These are phyloP conservation scores for Rhingia rostrata DNA, from an alignment of 2,888 invertebrate species.

Conservation along the genomic window DNA sequence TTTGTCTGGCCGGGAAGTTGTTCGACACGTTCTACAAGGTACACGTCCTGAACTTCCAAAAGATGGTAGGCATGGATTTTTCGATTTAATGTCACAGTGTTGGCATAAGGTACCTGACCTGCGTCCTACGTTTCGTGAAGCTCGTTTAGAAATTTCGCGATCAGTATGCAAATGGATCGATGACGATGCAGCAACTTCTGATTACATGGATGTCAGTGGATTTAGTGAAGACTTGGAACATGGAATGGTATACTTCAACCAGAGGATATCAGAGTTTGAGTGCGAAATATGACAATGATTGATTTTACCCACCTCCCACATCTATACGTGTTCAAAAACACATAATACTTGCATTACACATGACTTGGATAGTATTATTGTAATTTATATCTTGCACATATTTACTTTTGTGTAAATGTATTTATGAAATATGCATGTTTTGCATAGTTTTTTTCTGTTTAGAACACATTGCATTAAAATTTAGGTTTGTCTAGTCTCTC, in stretches of 20 bases:
- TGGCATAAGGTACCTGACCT: constrained; percentile 89
- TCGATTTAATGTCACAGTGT: constrained; percentile 85
- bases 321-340: constrained; percentile 29
- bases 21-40: constrained; percentile 90
- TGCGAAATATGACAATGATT: constrained; percentile 85
- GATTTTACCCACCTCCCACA: constrained; percentile 54
- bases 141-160: constrained; percentile 82
- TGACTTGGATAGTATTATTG: constrained; percentile 68
- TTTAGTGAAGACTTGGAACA: constrained; percentile 83
- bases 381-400: constrained; percentile 69
- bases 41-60: constrained; percentile 90
- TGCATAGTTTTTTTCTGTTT: constrained; percentile 24
- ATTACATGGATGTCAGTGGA: constrained; percentile 83
- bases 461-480: constrained; percentile 39
- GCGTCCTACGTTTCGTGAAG: constrained; percentile 88
- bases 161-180: constrained; percentile 82
- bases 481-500: constrained; percentile 69
- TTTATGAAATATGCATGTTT: constrained; percentile 48
- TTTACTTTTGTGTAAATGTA: constrained; percentile 79
- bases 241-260: constrained; percentile 83
- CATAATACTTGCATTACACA: constrained; percentile 30
- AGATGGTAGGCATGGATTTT: constrained; percentile 89
- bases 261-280: constrained; percentile 86
- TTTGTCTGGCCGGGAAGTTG: constrained; percentile 92
- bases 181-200: constrained; percentile 82